A percentile compares a stretch with the other conserved stretches of the same genome.
Evolutionary conservation across 2,888 invertebrate species (phyloP).

Genomic region (Agonopterix subpropinquella): DNA sequence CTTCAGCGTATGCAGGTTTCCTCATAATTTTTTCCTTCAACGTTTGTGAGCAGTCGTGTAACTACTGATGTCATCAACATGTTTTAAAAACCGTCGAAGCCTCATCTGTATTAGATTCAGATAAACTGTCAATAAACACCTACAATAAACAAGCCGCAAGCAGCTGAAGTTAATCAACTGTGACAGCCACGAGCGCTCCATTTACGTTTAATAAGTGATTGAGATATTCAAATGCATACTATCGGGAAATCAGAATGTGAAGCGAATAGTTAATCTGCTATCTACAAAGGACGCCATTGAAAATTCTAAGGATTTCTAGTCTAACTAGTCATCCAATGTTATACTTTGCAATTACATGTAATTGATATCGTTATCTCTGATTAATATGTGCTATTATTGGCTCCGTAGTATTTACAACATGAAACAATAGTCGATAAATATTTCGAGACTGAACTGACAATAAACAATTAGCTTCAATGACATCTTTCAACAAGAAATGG

Average conservation of each 20-base stretch:
- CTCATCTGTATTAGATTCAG: not conserved
- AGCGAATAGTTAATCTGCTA: slow-evolving; percentile 2
- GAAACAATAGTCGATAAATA: slow-evolving; percentile 43
- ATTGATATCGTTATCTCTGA: not conserved
- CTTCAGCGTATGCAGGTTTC: too few species aligned
- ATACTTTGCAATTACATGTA: slow-evolving; percentile 4
- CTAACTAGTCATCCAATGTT: not conserved
- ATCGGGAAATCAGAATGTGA: not conserved
- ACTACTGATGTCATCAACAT: too few species aligned
- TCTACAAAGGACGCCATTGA: slow-evolving; percentile 1
- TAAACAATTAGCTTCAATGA: slow-evolving; percentile 24
- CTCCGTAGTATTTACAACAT: slow-evolving; percentile 3
- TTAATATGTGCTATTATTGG: not conserved
- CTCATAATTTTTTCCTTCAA: too few species aligned
- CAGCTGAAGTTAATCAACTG: slow-evolving; percentile 9
- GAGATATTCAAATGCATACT: slow-evolving; percentile 3
- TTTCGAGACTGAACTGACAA: slow-evolving; percentile 25
- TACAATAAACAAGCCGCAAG: not conserved
- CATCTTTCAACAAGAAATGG: slow-evolving; percentile 2
- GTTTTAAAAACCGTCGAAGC: too few species aligned
- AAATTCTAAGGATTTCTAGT: slow-evolving; percentile 2
- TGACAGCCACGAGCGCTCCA: slow-evolving; percentile 17
- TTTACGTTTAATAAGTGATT: slow-evolving; percentile 16
- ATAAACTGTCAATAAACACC: slow-evolving; percentile 1
- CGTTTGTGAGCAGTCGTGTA: too few species aligned